Evolutionary conservation across 2,888 invertebrate species (phyloP), one percentile per base, ranked within the genome.

Genomic region (Ceriagrion tenellum): DNA sequence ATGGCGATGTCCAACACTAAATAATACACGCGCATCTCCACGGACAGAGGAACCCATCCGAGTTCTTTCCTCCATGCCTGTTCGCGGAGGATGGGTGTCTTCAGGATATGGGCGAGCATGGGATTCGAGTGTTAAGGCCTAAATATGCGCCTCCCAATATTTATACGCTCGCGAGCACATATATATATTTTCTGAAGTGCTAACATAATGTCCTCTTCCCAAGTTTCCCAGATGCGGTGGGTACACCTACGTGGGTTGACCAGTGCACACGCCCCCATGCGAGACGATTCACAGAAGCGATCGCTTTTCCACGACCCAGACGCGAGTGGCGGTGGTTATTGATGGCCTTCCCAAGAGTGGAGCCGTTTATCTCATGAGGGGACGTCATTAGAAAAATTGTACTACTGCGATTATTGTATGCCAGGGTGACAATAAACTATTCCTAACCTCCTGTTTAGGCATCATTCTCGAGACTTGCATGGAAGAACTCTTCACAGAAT

Each of bases 1-100:
- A 81, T 81, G 81, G 81, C 81, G 81, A 81, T 81, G 81, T 81
- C 81, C 81, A 35, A 81, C 81, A 81, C 81, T 81, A 81, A 81
- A 81, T 81, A 81, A 81, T 81, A 81, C 81, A 81, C 81, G 81
- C 81, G 35, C 81, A 81, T 81, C 81, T 35, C 35, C 23, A 12
- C 13, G 81, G 26, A 23, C 23, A 26, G 26, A 69, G 69, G 26
- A 26, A 10, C 69, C 69, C 69, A 6, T 26, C 23, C 26, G 23
- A n/a, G 23, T 81, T 35, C 81, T 23, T 23, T 69, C 69, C 81
- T 16, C 18, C 4, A 8, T 47, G 47, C 81, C 81, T 26, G 47
- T 47, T 69, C n/a, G 69, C 13, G n/a, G 69, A 59, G 59, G 20
- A 47, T 47, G 47, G 47, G 47, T 47, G 47, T 59, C 59, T 59